These are phyloP conservation scores for Lycopodina hypogea DNA, from an alignment of 37 sponge, comb jelly and placozoan genomes.

Conservation along the genomic window DNA sequence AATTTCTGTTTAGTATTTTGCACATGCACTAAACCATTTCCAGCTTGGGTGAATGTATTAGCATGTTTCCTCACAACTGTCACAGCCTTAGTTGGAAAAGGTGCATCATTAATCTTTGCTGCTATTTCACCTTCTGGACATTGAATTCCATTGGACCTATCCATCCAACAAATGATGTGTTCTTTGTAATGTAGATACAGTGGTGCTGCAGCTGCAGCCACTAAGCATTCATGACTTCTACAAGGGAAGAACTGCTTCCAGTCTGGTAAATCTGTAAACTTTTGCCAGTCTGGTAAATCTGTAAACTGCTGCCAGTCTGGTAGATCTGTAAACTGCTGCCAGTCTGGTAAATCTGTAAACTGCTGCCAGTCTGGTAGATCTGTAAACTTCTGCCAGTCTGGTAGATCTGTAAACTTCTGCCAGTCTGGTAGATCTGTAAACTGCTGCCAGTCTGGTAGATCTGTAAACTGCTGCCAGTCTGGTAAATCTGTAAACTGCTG, in stretches of 20 bases:
- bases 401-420: no score
- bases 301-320: no score
- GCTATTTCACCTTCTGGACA: constrained; percentile 50
- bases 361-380: no score
- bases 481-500: neutral
- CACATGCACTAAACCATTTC: constrained; percentile 57
- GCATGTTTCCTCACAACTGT: constrained; percentile 25
- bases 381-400: no score
- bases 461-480: no score
- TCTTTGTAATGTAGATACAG: constrained; percentile 92
- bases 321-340: no score
- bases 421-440: no score
- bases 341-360: no score
- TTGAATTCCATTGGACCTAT: constrained; percentile 33
- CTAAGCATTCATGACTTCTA: neutral
- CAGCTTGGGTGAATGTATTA: constrained; percentile 60
- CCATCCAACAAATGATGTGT: constrained; percentile 17
- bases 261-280: no score
- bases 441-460: no score
- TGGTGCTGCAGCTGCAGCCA: constrained; percentile 4
- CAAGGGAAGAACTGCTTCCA: neutral
- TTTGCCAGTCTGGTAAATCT: no score
- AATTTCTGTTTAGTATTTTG: neutral
- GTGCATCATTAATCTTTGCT: neutral
- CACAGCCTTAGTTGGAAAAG: neutral